Evolutionary conservation across 2,888 invertebrate genomes (phyloP), one percentile per base, ranked within the genome.

Genomic region (Cremastinae sp.): DNA sequence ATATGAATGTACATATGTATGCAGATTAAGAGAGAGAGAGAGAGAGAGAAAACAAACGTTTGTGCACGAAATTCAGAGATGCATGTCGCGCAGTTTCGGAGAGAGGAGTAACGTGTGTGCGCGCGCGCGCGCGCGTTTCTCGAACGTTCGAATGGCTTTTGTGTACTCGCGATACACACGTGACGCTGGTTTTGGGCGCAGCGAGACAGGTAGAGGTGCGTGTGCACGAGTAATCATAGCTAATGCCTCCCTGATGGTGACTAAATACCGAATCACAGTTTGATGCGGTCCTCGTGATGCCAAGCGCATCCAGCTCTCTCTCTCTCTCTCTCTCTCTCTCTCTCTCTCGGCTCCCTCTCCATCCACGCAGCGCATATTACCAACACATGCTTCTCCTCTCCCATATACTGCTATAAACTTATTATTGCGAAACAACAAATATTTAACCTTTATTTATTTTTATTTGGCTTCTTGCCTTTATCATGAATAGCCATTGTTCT

Each of bases 211-310:
- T 36, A 5, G 36, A 5, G 22, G 75, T 76, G 61, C 59, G 62
- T 70, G 74, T 78, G 81, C 78, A 72, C 78, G 79, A 81, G 85
- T 87, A 87, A 87, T 87, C 87, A 86, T 85, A 84, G 85, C 84
- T 87, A 86, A 87, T 87, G 86, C 85, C 85, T 84, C 86, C 84
- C 86, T 87, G 86, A 87, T 87, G 86, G 85, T 86, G 87, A 87
- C 87, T 87, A 87, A 87, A 87, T 86, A 87, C 86, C 85, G 86
- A 86, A 86, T 86, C 87, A 86, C 83, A 85, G 85, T 85, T 86
- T 85, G 85, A 86, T 87, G 86, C 82, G 83, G 81, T 84, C 80
- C 85, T 84, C 84, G 85, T 83, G 82, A 81, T 82, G 76, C 79
- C 79, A 68, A 36, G 54, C 54, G 56, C 14, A 14, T 38, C 12